Percentiles rank a stretch among this genome's conserved stretches.
These are phyloP conservation scores for Crossoptilon crossoptilon DNA, from an alignment of 2,797 vertebrate genomes.

Conservation along the genomic window DNA sequence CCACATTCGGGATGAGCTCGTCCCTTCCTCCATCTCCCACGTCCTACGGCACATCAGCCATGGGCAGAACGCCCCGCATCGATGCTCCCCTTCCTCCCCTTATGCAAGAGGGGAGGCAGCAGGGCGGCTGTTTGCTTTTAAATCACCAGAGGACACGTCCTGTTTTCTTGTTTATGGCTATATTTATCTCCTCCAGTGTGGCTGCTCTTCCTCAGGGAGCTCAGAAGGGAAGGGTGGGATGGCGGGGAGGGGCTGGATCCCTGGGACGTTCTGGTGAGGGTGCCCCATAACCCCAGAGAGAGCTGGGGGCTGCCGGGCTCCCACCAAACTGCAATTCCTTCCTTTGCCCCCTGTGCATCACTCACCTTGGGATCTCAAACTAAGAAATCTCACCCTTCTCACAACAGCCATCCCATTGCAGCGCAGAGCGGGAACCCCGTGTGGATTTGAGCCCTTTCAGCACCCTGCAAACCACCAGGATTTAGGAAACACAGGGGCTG, in stretches of 20 bases:
- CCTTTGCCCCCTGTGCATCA: background rate
- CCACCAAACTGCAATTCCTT: background rate
- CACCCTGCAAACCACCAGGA: rapidly evolving
- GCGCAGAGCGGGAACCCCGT: rapidly evolving
- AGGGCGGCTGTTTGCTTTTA: background rate
- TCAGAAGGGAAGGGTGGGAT: slow-evolving; percentile 68
- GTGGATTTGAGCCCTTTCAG: background rate
- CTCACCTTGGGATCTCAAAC: slow-evolving; percentile 16
- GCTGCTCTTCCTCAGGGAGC: slow-evolving; percentile 69
- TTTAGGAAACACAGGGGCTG: too few relatives aligned
- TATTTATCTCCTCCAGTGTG: slow-evolving; percentile 62
- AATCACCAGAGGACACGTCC: slow-evolving; percentile 38
- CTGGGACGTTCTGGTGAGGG: background rate
- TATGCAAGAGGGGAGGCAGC: background rate
- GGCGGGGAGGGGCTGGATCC: slow-evolving; percentile 51
- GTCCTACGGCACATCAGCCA: background rate
- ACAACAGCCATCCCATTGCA: background rate
- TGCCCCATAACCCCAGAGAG: background rate
- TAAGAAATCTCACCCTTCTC: background rate
- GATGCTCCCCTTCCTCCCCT: background rate
- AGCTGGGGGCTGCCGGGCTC: background rate
- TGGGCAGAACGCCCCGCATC: rapidly evolving
- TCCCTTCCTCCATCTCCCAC: background rate
- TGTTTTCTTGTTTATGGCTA: slow-evolving; percentile 75
- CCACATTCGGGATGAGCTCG: rapidly evolving